These are phyloP conservation scores for Ophion ventricosus DNA, from an alignment of 2,888 invertebrate species.

Conservation along the genomic window DNA sequence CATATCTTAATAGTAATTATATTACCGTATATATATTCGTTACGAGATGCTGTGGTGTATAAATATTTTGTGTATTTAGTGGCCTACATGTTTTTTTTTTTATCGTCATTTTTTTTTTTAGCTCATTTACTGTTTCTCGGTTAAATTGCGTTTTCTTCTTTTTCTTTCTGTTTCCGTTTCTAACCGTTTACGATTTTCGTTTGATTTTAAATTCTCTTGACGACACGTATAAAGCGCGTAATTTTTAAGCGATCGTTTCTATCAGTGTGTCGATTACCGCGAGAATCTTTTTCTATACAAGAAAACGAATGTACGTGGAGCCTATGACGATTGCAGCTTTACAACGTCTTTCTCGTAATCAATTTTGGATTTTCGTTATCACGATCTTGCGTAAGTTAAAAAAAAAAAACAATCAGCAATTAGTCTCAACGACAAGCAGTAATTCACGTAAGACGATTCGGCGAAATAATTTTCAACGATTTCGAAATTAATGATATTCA, in stretches of 20 bases:
- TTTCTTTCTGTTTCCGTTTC: conserved; percentile 2
- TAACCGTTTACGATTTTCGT: conserved; percentile 23
- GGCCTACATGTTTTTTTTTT: conserved; percentile 68
- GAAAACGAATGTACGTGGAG: conserved; percentile 39
- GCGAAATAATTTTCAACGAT: conserved; percentile 8
- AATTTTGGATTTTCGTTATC: not conserved
- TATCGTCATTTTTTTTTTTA: conserved; percentile 27
- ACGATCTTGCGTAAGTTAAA: not conserved
- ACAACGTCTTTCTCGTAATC: not conserved
- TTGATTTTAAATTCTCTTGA: conserved; percentile 31
- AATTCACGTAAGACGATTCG: not conserved
- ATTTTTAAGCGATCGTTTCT: conserved; percentile 50
- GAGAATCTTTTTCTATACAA: conserved; percentile 34
- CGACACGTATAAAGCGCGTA: conserved; percentile 65
- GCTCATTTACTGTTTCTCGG: conserved; percentile 23
- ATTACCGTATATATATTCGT: conserved; percentile 38
- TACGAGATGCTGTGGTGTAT: conserved; percentile 72
- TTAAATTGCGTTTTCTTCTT: conserved; percentile 9
- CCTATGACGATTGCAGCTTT: conserved; percentile 67
- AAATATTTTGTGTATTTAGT: conserved; percentile 74
- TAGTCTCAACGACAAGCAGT: not conserved
- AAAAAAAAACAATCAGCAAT: not conserved
- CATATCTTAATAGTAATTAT: conserved; percentile 41
- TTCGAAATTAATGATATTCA: conserved; percentile 56
- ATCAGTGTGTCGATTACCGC: conserved; percentile 44